phyloP scores from a whole-genome alignment of 2,888 invertebrate species.

The Acleris emargana region DNA sequence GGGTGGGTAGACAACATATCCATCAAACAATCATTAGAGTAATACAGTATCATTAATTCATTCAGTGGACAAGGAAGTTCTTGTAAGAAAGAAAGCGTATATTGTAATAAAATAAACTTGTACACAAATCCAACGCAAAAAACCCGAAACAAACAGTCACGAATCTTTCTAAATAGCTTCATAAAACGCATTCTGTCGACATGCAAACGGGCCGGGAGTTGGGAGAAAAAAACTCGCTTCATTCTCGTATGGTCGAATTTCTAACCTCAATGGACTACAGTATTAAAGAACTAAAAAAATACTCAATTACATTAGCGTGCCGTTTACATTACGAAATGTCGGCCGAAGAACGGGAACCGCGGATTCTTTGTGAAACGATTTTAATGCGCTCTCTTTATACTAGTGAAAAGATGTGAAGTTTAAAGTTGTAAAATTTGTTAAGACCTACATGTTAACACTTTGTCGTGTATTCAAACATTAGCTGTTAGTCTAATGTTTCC shows the following conservation, averaged over 20 bases:
- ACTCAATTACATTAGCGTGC: constrained; percentile 75
- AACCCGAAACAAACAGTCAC: constrained; percentile 41
- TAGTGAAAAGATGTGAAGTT: constrained; percentile 6
- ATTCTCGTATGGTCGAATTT: constrained; percentile 11
- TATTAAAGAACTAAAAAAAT: constrained; percentile 55
- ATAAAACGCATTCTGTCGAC: constrained; percentile 47
- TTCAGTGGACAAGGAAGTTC: background rate
- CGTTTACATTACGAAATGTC: constrained; percentile 61
- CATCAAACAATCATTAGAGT: no score
- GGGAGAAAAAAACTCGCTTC: constrained; percentile 5
- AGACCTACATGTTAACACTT: background rate
- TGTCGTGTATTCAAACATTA: constrained; percentile 4
- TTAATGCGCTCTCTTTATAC: constrained; percentile 22
- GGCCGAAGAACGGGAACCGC: constrained; percentile 43
- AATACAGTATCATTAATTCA: no score
- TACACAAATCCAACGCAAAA: constrained; percentile 41
- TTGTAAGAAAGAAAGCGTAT: constrained; percentile 8
- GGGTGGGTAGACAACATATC: no score
- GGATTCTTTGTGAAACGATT: constrained; percentile 37
- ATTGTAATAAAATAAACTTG: constrained; percentile 24
- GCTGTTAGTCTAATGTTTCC: background rate
- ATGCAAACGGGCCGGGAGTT: constrained; percentile 11
- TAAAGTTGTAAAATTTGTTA: constrained; percentile 12
- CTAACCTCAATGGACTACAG: constrained; percentile 53
- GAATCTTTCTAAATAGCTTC: constrained; percentile 48